Evolutionary conservation across 2,797 vertebrate species (phyloP), one percentile per base, ranked within the genome.

Genomic region (Coilia nasus): DNA sequence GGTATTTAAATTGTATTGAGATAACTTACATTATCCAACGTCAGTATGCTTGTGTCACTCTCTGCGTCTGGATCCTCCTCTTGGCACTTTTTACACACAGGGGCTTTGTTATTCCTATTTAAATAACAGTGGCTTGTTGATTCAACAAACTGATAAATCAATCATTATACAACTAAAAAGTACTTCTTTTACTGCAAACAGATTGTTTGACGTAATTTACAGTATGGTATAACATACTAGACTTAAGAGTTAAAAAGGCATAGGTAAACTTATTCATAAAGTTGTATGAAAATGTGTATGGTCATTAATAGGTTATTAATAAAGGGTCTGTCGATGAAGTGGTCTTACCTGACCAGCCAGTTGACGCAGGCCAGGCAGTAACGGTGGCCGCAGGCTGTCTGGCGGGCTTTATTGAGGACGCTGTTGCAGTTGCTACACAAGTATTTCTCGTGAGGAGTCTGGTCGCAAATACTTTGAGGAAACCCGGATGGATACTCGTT

Each of bases 401-500:
- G 95, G 87, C 90, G 91, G 2, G 95, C 95, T 87, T 90, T 92
- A 90, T 92, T 95, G 87, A 95, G 90, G 11, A 96, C 14, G n/a
- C 93, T 93, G 64, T 92, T 88, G 84, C 95, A 95, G 89, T 91
- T 94, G 86, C 94, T 96, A 93, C 94, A 94, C 85, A 95, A 91
- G 87, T 91, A 94, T 80, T 94, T 95, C 28, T 92, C 91, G 0
- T 93, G 93, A 0, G 96, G 91, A 0, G 88, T 90, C 0, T 94
- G 93, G 81, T 95, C 92, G 2, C 94, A 95, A 60, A 93, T 93
- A 78, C 6, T 92, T 14, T 90, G 90, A 83, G 95, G 95, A 44
- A 95, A 96, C 0, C 96, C 96, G 0, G 94, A 95, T 6, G 95
- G 96, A 83, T 95, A 95, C 85, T 96, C 95, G 0, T 96, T 96